A percentile compares a stretch with the other conserved stretches of the same genome.
Evolutionary conservation across 2,888 invertebrate species (phyloP).

Genomic region (Drosophila picticornis): DNA sequence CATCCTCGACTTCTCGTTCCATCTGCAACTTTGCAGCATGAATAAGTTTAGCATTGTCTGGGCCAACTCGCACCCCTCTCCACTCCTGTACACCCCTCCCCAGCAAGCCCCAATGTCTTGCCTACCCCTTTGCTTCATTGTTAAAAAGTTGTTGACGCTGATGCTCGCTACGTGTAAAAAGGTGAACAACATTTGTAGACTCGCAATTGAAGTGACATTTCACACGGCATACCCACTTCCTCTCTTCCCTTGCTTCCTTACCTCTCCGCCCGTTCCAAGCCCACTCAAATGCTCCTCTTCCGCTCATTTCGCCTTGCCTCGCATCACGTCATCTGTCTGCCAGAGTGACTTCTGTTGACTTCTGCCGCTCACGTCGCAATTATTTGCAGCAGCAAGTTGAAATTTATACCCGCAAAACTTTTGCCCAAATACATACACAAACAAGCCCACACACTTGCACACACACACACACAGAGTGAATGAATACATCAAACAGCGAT

Average conservation of each 20-base stretch:
- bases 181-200: conserved; percentile 80
- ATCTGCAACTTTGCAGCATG: conserved; percentile 72
- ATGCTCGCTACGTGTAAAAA: conserved; percentile 79
- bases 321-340: conserved; percentile 63
- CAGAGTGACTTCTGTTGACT: conserved; percentile 59
- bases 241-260: neutral
- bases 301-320: neutral
- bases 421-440: conserved; percentile 31
- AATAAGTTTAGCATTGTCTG: conserved; percentile 79
- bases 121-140: conserved; percentile 45
- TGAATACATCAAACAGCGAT: conserved; percentile 70
- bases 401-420: conserved; percentile 65
- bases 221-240: conserved; percentile 45
- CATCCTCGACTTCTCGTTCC: conserved; percentile 30
- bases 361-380: conserved; percentile 71
- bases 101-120: neutral
- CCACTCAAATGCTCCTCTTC: neutral
- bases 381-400: conserved; percentile 79
- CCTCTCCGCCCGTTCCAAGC: neutral
- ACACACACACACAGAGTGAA: conserved; percentile 30
- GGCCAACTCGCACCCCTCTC: conserved; percentile 1
- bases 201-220: conserved; percentile 77
- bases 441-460: neutral
- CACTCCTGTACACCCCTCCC: neutral
- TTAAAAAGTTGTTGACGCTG: conserved; percentile 80